Conservation (phyloP, 2,113 vertebrate species). For the Ifrita kowaldi region DNA sequence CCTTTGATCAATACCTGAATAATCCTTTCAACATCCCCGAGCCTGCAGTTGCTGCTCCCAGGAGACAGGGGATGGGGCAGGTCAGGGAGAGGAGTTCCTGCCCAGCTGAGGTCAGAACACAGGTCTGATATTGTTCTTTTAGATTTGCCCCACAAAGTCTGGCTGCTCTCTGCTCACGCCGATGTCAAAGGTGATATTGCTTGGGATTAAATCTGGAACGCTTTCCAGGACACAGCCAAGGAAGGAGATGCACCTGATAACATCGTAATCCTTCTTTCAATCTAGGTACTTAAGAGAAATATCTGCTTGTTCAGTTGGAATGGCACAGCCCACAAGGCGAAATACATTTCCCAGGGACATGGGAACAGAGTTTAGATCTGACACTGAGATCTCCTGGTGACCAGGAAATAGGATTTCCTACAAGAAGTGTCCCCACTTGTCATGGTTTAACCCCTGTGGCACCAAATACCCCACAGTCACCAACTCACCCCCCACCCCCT, state of each 20-base stretch:
- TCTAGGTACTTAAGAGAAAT: not conserved
- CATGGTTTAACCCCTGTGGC: not conserved
- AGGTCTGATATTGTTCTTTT: fast-evolving
- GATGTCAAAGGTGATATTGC: not conserved
- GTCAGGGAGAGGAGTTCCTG: not conserved
- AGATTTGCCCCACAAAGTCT: not conserved
- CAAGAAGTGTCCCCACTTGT: not conserved
- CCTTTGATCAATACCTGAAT: not conserved
- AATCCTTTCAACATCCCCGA: not conserved
- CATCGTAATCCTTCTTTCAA: not conserved
- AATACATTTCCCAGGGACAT: not conserved
- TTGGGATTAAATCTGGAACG: not conserved
- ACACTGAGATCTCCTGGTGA: not conserved
- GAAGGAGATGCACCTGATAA: not conserved
- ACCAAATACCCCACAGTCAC: not conserved
- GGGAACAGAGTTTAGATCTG: not conserved
- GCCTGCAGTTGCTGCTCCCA: not conserved
- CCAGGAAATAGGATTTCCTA: not conserved
- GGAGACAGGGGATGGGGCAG: not conserved
- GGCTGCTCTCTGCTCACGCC: not conserved
- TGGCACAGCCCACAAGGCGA: not conserved
- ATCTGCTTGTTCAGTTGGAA: not conserved
- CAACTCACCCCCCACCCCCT: not conserved
- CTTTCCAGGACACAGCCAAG: not conserved
- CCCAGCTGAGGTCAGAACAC: fast-evolving